These are phyloP conservation scores for Hoplodrina blanda DNA, from an alignment of 2,888 invertebrate genomes.

Conservation along the genomic window DNA sequence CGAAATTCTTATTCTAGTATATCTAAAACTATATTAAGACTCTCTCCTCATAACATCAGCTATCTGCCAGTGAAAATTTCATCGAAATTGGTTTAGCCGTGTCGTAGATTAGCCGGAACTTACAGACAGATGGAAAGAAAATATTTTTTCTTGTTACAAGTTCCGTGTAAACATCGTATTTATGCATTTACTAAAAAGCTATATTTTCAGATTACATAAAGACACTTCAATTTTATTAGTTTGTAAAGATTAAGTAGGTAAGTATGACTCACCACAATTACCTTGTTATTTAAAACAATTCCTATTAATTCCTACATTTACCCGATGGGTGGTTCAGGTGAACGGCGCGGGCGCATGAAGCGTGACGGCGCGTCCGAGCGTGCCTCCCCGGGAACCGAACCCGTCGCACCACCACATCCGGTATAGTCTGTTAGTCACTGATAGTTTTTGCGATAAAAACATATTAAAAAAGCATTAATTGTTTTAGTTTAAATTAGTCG, in stretches of 20 bases:
- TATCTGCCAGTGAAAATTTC: too few species aligned
- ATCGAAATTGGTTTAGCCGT: too few species aligned
- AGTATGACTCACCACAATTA: slow-evolving; percentile 3
- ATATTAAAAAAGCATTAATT: slow-evolving; percentile 11
- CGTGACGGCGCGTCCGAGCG: slow-evolving; percentile 82
- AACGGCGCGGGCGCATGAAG: slow-evolving; percentile 64
- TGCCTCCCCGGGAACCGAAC: slow-evolving; percentile 79
- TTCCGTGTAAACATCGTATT: too few species aligned
- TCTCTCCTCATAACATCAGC: too few species aligned
- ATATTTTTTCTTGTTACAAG: too few species aligned
- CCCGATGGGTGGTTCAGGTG: slow-evolving; percentile 56
- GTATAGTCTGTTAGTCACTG: slow-evolving; percentile 68
- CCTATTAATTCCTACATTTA: slow-evolving; percentile 50
- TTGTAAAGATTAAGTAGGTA: not conserved
- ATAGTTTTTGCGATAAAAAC: slow-evolving; percentile 62
- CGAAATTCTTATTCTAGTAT: too few species aligned
- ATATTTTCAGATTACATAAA: too few species aligned
- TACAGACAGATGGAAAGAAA: too few species aligned
- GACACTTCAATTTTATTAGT: too few species aligned
- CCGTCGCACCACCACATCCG: slow-evolving; percentile 77
- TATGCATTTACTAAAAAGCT: too few species aligned
- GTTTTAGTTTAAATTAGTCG: slow-evolving; percentile 37
- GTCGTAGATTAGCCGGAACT: too few species aligned
- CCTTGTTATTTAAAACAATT: slow-evolving; percentile 22
- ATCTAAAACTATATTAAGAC: too few species aligned